phyloP scores from a whole-genome alignment of 2,113 vertebrate genomes.

The Nyctibius bracteatus region DNA sequence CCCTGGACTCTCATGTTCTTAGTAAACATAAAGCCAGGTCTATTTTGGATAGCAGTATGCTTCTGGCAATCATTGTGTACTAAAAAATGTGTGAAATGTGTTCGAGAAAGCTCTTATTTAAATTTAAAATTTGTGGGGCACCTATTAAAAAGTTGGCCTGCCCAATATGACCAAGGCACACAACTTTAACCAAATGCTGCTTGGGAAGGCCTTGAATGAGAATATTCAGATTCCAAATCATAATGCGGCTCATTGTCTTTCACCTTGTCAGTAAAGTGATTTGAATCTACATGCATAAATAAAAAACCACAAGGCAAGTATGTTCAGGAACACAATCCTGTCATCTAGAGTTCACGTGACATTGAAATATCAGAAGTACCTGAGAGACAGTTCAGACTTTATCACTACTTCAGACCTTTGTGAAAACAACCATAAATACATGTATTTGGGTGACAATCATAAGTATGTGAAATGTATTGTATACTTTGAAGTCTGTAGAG shows the following conservation, averaged over 20 bases:
- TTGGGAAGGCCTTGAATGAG: neutral
- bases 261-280: neutral
- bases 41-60: neutral
- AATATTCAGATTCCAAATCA: neutral
- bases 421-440: slow-evolving; percentile 17
- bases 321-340: neutral
- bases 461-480: neutral
- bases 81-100: neutral
- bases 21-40: neutral
- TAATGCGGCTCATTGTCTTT: neutral
- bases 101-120: neutral
- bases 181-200: neutral
- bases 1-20: neutral
- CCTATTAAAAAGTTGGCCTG: neutral
- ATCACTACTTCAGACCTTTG: neutral
- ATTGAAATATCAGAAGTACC: neutral
- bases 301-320: neutral
- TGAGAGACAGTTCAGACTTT: neutral
- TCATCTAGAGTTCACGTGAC: neutral
- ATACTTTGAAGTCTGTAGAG: slow-evolving; percentile 15
- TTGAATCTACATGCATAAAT: neutral
- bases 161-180: neutral
- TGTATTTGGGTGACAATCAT: slow-evolving; percentile 16
- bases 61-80: neutral
- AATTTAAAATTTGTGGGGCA: neutral